Conservation (phyloP, 2,113 vertebrate genomes). For the Danionella cerebrum region DNA sequence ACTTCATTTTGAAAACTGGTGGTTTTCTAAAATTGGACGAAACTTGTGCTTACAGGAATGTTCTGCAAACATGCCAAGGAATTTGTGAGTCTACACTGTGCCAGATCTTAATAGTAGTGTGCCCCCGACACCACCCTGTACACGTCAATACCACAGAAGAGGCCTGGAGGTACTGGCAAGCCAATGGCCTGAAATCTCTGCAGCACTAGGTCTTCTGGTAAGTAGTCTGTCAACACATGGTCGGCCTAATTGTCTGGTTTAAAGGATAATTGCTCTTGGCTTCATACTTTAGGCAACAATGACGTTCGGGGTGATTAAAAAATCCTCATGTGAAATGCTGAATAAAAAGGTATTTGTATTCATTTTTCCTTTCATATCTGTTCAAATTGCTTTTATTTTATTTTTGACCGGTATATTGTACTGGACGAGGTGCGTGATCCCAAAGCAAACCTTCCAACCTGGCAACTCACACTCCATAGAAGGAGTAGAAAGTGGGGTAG, state of each 20-base stretch:
- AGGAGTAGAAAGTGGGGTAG: too few species aligned
- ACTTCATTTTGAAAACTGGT: conserved; percentile 22
- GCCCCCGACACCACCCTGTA: conserved; percentile 37
- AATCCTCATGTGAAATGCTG: neutral
- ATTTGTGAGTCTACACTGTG: conserved; percentile 34
- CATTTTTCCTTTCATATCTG: too few species aligned
- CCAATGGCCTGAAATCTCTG: neutral
- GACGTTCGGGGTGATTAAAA: conserved; percentile 24
- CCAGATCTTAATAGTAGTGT: conserved; percentile 30
- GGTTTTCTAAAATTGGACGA: conserved; percentile 32
- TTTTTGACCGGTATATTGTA: too few species aligned
- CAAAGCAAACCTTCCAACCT: too few species aligned
- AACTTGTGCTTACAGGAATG: conserved; percentile 41
- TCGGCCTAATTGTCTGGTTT: conserved; percentile 54
- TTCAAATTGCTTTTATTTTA: too few species aligned
- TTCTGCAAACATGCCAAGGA: conserved; percentile 40
- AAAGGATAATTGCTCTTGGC: conserved; percentile 50
- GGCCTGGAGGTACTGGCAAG: conserved; percentile 39
- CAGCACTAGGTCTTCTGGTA: neutral
- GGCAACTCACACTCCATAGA: too few species aligned
- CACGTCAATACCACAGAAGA: conserved; percentile 47
- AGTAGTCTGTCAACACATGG: conserved; percentile 47
- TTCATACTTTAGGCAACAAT: conserved; percentile 33
- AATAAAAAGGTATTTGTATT: too few species aligned
- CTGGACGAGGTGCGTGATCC: too few species aligned